Percentiles rank a stretch among this genome's conserved stretches.
These are phyloP conservation scores for Endomychus coccineus DNA, from an alignment of 2,888 invertebrate species.

Conservation along the genomic window DNA sequence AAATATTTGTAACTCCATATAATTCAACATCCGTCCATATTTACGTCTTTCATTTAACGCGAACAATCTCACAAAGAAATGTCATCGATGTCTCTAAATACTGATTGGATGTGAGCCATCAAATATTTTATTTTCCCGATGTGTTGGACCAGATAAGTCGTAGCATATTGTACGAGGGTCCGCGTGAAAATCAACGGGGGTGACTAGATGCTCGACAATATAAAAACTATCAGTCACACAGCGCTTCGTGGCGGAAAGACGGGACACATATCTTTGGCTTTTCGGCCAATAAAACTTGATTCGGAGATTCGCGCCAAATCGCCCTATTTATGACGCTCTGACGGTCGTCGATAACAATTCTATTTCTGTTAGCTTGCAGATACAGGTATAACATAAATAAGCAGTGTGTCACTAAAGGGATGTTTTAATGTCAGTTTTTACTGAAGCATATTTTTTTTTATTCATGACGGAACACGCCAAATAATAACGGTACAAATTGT, in stretches of 20 bases:
- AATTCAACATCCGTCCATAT: slow-evolving; percentile 34
- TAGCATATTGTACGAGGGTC: slow-evolving; percentile 18
- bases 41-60: slow-evolving; percentile 22
- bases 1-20: slow-evolving; percentile 36
- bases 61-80: slow-evolving; percentile 18
- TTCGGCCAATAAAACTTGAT: slow-evolving; percentile 56
- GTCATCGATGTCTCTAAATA: slow-evolving; percentile 40
- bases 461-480: too few relatives aligned
- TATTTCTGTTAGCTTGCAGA: slow-evolving; percentile 28
- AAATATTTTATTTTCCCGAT: slow-evolving; percentile 39
- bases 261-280: slow-evolving; percentile 51
- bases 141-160: slow-evolving; percentile 28
- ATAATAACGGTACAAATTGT: too few relatives aligned
- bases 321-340: slow-evolving; percentile 39
- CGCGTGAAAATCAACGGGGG: slow-evolving; percentile 14
- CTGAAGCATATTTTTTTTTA: too few relatives aligned
- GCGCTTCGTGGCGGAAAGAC: slow-evolving; percentile 33
- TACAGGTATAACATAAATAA: slow-evolving; percentile 17
- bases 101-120: slow-evolving; percentile 42
- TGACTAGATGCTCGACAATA: slow-evolving; percentile 27
- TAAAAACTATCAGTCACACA: slow-evolving; percentile 39
- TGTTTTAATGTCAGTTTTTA: too few relatives aligned
- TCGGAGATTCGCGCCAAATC: slow-evolving; percentile 39
- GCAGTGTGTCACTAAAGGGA: too few relatives aligned
- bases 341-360: slow-evolving; percentile 40